These are phyloP conservation scores for Phengaris alcon DNA, from an alignment of 2,888 invertebrate genomes.

Conservation along the genomic window DNA sequence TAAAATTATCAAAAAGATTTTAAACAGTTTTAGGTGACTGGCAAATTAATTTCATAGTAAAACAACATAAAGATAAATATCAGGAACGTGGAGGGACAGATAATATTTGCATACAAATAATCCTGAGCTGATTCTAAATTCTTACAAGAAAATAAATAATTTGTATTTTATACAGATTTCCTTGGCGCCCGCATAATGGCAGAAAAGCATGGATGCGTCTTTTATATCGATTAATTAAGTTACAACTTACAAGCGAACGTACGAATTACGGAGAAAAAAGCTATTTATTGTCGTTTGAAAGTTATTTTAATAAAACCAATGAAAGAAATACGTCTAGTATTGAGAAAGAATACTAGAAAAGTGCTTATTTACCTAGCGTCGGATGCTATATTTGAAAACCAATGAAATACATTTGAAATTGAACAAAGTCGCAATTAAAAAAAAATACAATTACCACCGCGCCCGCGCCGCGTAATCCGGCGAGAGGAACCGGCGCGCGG, in stretches of 20 bases:
- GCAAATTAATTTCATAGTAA: slow-evolving; percentile 1
- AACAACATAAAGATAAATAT: slow-evolving; percentile 24
- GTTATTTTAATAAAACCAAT: not conserved
- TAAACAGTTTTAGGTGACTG: not conserved
- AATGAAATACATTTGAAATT: too few relatives aligned
- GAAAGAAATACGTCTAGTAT: too few relatives aligned
- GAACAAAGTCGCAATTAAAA: too few relatives aligned
- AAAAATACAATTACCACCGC: too few relatives aligned
- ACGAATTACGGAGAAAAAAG: too few relatives aligned
- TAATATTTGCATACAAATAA: slow-evolving; percentile 52
- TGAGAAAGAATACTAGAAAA: not conserved
- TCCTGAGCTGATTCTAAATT: slow-evolving; percentile 45
- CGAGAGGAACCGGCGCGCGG: too few relatives aligned
- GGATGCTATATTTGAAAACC: too few relatives aligned
- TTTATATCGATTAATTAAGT: not conserved
- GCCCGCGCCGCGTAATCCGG: too few relatives aligned
- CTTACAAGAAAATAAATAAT: slow-evolving; percentile 53
- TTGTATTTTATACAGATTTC: slow-evolving; percentile 64
- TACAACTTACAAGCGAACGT: not conserved
- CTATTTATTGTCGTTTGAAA: too few relatives aligned
- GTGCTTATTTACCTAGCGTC: too few relatives aligned
- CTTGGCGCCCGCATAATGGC: slow-evolving; percentile 26
- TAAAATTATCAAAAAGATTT: not conserved
- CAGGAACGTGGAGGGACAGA: slow-evolving; percentile 27
- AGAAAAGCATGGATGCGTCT: slow-evolving; percentile 38